Base-by-base conservation (phyloP, 2,797 vertebrate species). In the Crenichthys baileyi region DNA sequence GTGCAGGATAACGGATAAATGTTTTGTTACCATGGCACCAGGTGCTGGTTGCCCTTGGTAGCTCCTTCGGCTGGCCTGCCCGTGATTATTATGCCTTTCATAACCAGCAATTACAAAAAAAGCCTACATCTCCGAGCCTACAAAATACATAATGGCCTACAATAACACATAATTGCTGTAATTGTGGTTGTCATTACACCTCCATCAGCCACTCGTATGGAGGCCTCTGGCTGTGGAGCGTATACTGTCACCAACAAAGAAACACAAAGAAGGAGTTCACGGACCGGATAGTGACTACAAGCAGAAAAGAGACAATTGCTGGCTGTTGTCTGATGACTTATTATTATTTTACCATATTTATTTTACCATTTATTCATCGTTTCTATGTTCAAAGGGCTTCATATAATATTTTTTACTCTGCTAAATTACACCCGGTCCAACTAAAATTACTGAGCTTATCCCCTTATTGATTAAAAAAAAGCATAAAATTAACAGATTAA, bases 11-110 rank as follows among this genome's bases (percentile, higher is more conserved):
- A 93, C 82, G 77, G 91, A 91, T 94, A 95, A 95, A 91, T 92
- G 94, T 90, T 94, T 94, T 93, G 93, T 95, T 95, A 80, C 94
- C 93, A 94, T 95, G 93, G 90, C 80, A 85, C 74, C 90, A 85
- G 89, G 87, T 87, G 70, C 80, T 87, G 90, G 83, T 92, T 85
- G 83, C 90, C 90, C 83, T 83, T 73, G 85, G 87, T 83, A 89
- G 91, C 89, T 87, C 77, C 73, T 75, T 72, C 83, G 82, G 70
- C 82, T 87, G 90, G 82, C 90, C 82, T 80, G 81, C 86, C 86
- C 74, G 12, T 81, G 78, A 90, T 91, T 92, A 90, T 90, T 89
- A 84, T 86, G 87, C 90, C 90, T 93, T 93, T 94, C 86, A 90
- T 90, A 92, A 92, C 79, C 90, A 87, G 89, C 92, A 93, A 92